Conservation (phyloP, 2,113 vertebrate genomes). For the Cathartes aura region DNA sequence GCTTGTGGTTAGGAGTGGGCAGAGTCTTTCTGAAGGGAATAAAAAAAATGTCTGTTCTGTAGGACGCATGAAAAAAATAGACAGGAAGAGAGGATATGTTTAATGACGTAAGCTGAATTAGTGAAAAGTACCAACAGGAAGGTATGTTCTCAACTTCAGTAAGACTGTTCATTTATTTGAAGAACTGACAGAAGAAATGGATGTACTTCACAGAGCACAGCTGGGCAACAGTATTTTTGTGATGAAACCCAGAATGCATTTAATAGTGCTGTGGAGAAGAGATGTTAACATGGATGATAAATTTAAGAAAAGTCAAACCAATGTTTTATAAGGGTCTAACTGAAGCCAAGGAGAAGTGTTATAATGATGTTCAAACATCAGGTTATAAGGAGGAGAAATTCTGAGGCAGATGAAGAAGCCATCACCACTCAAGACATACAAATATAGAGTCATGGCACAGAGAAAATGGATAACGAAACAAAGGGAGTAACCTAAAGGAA, state of each 20-base stretch:
- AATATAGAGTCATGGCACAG: not conserved
- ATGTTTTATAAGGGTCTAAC: not conserved
- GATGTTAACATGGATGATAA: not conserved
- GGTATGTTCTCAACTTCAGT: not conserved
- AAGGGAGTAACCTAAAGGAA: not conserved
- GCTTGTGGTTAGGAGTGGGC: not conserved
- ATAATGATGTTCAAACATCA: not conserved
- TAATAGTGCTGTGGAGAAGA: not conserved
- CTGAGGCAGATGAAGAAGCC: not conserved
- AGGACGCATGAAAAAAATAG: not conserved
- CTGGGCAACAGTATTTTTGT: not conserved
- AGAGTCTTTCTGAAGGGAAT: not conserved
- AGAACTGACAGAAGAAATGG: not conserved
- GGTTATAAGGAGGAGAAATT: not conserved
- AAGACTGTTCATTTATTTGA: not conserved
- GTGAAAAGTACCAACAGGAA: not conserved
- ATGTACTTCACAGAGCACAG: not conserved
- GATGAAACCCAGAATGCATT: not conserved
- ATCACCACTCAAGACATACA: not conserved
- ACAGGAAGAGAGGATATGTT: not conserved
- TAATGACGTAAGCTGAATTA: not conserved
- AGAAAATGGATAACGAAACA: not conserved
- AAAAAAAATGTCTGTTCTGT: not conserved
- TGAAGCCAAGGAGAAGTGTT: not conserved
- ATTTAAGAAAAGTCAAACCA: not conserved